Evolutionary conservation across 2,797 vertebrate species (phyloP), one percentile per base, ranked within the genome.

Genomic region (Melanogrammus aeglefinus): DNA sequence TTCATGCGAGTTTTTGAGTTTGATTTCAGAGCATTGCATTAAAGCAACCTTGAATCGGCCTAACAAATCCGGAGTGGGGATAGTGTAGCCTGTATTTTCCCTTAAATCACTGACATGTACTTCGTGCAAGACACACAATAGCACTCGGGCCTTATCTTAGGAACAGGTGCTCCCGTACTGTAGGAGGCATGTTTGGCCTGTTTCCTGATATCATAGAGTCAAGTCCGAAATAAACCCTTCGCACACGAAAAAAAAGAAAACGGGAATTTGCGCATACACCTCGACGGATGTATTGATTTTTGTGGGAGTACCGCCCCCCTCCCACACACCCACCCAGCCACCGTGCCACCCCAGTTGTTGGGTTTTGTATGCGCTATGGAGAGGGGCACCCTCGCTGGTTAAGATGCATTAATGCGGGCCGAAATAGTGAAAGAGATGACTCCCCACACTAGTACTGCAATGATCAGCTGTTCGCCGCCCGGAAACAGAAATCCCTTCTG

Each of bases 381-480:
- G 16, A 6, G 47, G 47, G 47, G 47, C 3, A 18, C 16, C 4
- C 47, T 70, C 2, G 66, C 66, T 70, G 29, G 27, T 27, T 70
- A 24, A 29, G 66, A n/a, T 24, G 66, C 66, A 24, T 70, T 29
- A 29, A 29, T 29, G 66, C 66, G 7, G 13, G n/a, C n/a, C 27
- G 66, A 24, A 29, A 10, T 70, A n/a, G 9, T 2, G n/a, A 4
- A 44, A 79, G 9, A n/a, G 77, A 79, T 88, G 84, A 89, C 83
- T 77, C 81, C 72, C 24, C 6, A 31, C 74, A n/a, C n/a, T n/a
- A 78, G 79, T 78, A 86, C 78, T 87, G 87, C 78, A 4, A 75
- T 51, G 82, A 86, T 92, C 86, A 92, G 91, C 92, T 76, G 21
- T 88, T 88, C 70, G 35, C 39, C 74, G 12, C 33, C 35, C 51